Evolutionary conservation across 2,888 invertebrate species (phyloP).

Genomic region (Monoplex corrugatus): DNA sequence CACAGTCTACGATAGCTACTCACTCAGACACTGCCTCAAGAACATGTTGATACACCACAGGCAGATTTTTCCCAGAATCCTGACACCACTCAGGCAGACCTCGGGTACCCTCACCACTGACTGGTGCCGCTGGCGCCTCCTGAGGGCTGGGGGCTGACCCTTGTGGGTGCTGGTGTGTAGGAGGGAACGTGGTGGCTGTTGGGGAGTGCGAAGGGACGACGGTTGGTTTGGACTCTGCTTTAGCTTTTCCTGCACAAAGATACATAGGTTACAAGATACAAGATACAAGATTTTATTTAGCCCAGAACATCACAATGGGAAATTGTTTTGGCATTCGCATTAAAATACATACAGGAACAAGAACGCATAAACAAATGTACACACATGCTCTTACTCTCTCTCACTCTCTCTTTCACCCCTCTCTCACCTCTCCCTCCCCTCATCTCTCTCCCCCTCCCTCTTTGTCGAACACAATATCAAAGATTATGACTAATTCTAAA

Average conservation of each 20-base stretch:
- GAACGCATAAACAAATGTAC: too few relatives aligned
- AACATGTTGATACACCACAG: conserved; percentile 77
- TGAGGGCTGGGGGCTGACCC: background rate
- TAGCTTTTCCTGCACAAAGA: background rate
- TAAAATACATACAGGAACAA: too few relatives aligned
- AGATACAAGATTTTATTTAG: too few relatives aligned
- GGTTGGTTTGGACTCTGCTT: background rate
- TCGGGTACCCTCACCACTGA: background rate
- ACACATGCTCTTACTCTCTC: too few relatives aligned
- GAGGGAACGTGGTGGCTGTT: conserved; percentile 1
- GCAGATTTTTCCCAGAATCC: conserved; percentile 68
- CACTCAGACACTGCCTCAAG: conserved; percentile 74
- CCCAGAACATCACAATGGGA: too few relatives aligned
- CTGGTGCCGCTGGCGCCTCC: background rate
- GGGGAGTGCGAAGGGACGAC: background rate
- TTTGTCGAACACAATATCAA: too few relatives aligned
- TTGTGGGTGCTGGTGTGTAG: background rate
- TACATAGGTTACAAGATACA: too few relatives aligned
- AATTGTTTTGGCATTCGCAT: too few relatives aligned
- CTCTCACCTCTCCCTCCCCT: too few relatives aligned
- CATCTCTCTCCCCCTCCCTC: too few relatives aligned
- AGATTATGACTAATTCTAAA: too few relatives aligned
- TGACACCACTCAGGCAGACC: conserved; percentile 70
- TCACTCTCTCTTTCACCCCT: too few relatives aligned
- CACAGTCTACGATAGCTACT: conserved; percentile 56